Conservation (phyloP, 1,140 invertebrate genomes). For the Drosophila punjabiensis region DNA sequence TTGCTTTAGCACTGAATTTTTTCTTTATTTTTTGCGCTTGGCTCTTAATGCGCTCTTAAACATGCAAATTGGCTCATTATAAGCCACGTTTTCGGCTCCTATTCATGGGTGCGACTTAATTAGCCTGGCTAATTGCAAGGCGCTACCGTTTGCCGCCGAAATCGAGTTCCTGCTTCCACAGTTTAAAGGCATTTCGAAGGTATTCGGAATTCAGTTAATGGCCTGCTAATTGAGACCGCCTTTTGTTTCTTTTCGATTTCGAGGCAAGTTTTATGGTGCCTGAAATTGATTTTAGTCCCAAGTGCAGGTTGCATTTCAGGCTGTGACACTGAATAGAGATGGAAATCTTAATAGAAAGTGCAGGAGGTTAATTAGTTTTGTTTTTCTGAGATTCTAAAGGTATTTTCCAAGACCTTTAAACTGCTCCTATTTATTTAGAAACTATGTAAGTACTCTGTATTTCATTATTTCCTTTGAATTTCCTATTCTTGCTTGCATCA, state of each 20-base stretch:
- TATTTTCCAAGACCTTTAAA: not conserved
- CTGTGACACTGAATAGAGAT: not conserved
- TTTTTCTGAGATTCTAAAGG: not conserved
- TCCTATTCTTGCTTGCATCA: no score
- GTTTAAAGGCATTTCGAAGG: not conserved
- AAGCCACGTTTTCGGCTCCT: slow-evolving; percentile 48
- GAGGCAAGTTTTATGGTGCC: slow-evolving; percentile 38
- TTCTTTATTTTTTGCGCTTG: not conserved
- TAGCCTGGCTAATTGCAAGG: slow-evolving; percentile 72
- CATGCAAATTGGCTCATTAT: slow-evolving; percentile 79
- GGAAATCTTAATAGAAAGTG: slow-evolving; percentile 2
- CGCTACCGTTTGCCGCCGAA: slow-evolving; percentile 63
- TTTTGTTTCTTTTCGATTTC: slow-evolving; percentile 45
- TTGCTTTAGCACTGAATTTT: slow-evolving; percentile 26
- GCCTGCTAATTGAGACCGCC: slow-evolving; percentile 49
- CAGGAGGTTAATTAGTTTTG: not conserved
- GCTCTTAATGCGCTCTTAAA: slow-evolving; percentile 69
- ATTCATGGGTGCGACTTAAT: slow-evolving; percentile 71
- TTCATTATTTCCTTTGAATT: no score
- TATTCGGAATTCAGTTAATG: slow-evolving; percentile 29
- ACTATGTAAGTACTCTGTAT: no score
- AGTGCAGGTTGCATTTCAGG: slow-evolving; percentile 21
- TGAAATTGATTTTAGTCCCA: slow-evolving; percentile 34
- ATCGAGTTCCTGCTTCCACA: not conserved
- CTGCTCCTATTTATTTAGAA: not conserved